Percentiles rank a stretch among this genome's conserved stretches.
Evolutionary conservation across 1,140 invertebrate genomes (phyloP).

Genomic region (Elysia chlorotica): DNA sequence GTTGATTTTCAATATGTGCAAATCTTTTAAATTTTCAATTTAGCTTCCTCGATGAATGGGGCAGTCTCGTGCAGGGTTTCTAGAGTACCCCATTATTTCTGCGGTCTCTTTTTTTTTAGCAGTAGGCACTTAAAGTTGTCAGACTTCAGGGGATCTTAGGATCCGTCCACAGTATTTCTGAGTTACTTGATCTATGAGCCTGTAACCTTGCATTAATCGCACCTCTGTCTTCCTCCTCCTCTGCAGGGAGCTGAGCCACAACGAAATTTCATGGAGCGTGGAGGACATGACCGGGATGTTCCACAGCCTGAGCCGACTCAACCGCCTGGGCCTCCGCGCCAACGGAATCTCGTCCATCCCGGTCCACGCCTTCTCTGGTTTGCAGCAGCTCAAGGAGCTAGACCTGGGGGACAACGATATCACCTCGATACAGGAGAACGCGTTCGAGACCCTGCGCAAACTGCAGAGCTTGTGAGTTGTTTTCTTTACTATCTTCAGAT

Average conservation of each 20-base stretch:
- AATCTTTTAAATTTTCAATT: too few relatives aligned
- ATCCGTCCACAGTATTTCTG: too few relatives aligned
- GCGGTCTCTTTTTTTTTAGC: too few relatives aligned
- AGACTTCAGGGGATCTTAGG: too few relatives aligned
- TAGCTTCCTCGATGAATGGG: too few relatives aligned
- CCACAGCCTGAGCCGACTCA: slow-evolving; percentile 73
- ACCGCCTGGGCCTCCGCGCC: slow-evolving; percentile 73
- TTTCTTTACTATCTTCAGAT: too few relatives aligned
- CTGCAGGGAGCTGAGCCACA: slow-evolving; percentile 76
- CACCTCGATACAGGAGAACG: slow-evolving; percentile 42
- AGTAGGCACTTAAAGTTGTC: too few relatives aligned
- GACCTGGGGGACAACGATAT: slow-evolving; percentile 44
- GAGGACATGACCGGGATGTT: slow-evolving; percentile 86
- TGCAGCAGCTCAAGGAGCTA: slow-evolving; percentile 33
- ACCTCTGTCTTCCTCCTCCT: slow-evolving; percentile 27
- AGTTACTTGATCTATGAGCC: too few relatives aligned
- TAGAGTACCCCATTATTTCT: too few relatives aligned
- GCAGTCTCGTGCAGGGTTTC: too few relatives aligned
- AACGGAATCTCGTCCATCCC: slow-evolving; percentile 89
- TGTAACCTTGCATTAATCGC: too few relatives aligned
- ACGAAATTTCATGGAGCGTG: slow-evolving; percentile 86
- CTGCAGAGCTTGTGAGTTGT: slow-evolving; percentile 60
- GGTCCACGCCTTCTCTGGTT: slow-evolving; percentile 79
- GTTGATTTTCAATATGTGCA: too few relatives aligned
- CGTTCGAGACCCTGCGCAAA: slow-evolving; percentile 41